Evolutionary conservation across 2,113 vertebrate species (phyloP), one percentile per base, ranked within the genome.

Genomic region (Nannobrachium achirus): DNA sequence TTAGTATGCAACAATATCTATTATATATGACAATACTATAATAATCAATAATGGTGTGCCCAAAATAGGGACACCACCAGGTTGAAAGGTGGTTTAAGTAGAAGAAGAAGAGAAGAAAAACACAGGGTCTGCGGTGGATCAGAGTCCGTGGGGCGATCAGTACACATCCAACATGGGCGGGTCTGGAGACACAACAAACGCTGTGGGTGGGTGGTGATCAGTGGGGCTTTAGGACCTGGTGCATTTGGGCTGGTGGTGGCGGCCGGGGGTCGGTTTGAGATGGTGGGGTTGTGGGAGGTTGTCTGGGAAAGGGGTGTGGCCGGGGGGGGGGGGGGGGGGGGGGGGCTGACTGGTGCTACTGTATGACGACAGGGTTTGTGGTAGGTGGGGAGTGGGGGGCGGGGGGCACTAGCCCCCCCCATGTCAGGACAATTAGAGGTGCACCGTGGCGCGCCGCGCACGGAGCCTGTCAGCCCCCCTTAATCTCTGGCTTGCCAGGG

Each of bases 381-480:
- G 79, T 81, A n/a, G 77, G 40, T 8, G 9, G 84, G 86, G 82
- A 78, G 88, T 82, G 86, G 80, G 79, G 75, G 86, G 86, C 86
- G 80, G 79, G 75, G 86, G 86, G 92, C 92, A 94, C 93, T 91
- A 86, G 87, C 90, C 93, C 85, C 91, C 93, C 85, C 92, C 85
- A 83, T 85, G 92, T 93, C 92, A 87, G 93, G 92, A 94, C 93
- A 95, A 93, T 95, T 95, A 94, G 94, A 93, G 91, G 90, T 90
- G 92, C 91, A 91, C 87, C 71, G 87, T 62, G 79, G 92, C 78
- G 92, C 87, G 91, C 89, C 60, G 89, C 90, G 91, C 91, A 81
- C 87, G 84, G 91, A 88, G 90, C 91, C 94, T 94, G 95, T 95
- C 95, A 94, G 92, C 93, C 93, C 6, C 93, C 93, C 6, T 92